phyloP scores from a whole-genome alignment of 2,888 invertebrate species.

The Conomelus anceps region DNA sequence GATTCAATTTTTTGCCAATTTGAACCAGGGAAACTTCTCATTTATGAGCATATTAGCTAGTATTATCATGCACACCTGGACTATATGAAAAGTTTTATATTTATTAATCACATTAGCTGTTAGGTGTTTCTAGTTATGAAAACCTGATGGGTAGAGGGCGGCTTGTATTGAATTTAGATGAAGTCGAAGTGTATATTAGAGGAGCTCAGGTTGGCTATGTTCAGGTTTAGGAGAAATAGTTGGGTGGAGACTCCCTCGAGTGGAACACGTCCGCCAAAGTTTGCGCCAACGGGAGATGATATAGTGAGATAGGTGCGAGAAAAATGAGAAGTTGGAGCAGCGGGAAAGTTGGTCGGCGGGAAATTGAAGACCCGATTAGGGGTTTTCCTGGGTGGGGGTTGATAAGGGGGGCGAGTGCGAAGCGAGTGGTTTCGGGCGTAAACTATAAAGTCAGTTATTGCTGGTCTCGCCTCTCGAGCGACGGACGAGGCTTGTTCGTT shows the following conservation, averaged over 20 bases:
- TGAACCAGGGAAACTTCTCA: too few relatives aligned
- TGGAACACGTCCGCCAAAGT: background rate
- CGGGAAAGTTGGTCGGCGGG: background rate
- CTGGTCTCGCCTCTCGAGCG: background rate
- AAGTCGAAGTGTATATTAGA: background rate
- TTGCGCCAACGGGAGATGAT: background rate
- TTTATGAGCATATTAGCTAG: too few relatives aligned
- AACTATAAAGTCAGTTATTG: slow-evolving; percentile 13
- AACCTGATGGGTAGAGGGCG: background rate
- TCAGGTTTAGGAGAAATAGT: background rate
- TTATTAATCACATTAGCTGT: background rate
- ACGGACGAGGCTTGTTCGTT: background rate
- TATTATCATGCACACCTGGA: too few relatives aligned
- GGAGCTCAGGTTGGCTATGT: background rate
- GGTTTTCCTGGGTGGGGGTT: background rate
- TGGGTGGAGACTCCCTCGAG: background rate
- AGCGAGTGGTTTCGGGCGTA: background rate
- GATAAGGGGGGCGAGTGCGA: background rate
- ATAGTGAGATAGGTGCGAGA: background rate
- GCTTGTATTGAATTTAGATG: background rate
- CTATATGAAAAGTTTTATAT: background rate
- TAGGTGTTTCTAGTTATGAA: background rate
- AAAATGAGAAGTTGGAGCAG: background rate
- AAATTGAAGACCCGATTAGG: background rate
- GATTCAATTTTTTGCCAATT: too few relatives aligned